Evolutionary conservation across 1,140 invertebrate species (phyloP).

Genomic region (Eulimnadia texana): DNA sequence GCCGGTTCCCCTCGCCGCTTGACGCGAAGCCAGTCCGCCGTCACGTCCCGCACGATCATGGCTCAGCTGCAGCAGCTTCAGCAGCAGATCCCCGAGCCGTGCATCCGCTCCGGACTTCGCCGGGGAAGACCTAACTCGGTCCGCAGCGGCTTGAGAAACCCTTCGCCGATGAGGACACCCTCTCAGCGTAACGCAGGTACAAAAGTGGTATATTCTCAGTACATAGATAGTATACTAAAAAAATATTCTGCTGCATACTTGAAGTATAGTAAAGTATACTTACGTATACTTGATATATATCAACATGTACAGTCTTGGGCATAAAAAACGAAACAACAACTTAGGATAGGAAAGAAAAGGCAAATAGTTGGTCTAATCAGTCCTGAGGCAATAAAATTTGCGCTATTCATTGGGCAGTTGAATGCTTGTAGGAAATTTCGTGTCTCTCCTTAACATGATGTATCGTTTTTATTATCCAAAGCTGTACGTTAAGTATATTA

Average conservation of each 20-base stretch:
- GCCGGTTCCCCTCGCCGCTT: conserved; percentile 5
- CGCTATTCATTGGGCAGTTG: too few species aligned
- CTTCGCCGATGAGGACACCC: conserved; percentile 18
- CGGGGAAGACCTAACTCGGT: conserved; percentile 26
- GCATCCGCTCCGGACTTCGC: conserved; percentile 19
- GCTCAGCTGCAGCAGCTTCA: not conserved
- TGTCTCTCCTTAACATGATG: too few species aligned
- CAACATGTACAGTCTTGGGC: not conserved
- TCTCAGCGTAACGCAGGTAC: too few species aligned
- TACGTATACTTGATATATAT: not conserved
- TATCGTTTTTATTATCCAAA: too few species aligned
- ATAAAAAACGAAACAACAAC: not conserved
- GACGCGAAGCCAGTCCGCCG: conserved; percentile 14
- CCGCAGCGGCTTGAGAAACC: conserved; percentile 23
- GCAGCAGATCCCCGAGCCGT: not conserved
- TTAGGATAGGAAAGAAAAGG: too few species aligned
- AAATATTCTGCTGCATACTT: not conserved
- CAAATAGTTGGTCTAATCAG: too few species aligned
- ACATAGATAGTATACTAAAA: not conserved
- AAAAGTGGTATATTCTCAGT: not conserved
- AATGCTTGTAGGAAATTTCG: too few species aligned
- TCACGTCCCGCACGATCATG: not conserved
- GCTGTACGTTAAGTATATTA: too few species aligned
- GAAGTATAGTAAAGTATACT: not conserved
- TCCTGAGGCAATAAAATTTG: too few species aligned